Evolutionary conservation across 2,888 invertebrate species (phyloP).

Genomic region (Leucophora obtusa): DNA sequence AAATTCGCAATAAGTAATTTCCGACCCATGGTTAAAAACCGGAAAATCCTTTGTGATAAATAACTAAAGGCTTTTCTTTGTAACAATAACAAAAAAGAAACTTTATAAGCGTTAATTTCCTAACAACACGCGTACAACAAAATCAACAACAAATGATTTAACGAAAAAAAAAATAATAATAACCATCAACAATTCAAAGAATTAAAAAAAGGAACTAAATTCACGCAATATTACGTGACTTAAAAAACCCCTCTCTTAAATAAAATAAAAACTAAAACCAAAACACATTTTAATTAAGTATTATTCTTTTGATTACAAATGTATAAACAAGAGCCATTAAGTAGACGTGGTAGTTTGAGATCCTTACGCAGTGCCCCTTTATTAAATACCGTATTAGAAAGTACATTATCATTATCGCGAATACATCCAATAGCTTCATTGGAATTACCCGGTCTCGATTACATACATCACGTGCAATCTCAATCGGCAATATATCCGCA

Average conservation of each 20-base stretch:
- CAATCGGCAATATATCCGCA: slow-evolving; percentile 69
- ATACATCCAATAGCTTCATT: slow-evolving; percentile 78
- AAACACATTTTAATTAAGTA: slow-evolving; percentile 13
- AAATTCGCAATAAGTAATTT: too few species aligned
- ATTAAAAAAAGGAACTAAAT: slow-evolving; percentile 22
- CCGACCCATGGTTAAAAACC: background rate
- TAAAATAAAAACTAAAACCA: slow-evolving; percentile 11
- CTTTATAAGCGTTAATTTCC: slow-evolving; percentile 64
- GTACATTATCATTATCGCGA: slow-evolving; percentile 78
- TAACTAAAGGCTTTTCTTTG: background rate
- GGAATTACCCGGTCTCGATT: slow-evolving; percentile 78
- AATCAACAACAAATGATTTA: slow-evolving; percentile 33
- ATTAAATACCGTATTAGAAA: slow-evolving; percentile 78
- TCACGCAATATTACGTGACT: slow-evolving; percentile 66
- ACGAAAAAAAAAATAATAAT: slow-evolving; percentile 21
- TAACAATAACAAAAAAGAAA: slow-evolving; percentile 26
- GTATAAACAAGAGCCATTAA: slow-evolving; percentile 78
- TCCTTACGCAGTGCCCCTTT: slow-evolving; percentile 79
- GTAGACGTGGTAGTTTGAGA: slow-evolving; percentile 79
- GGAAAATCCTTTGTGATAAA: slow-evolving; percentile 36
- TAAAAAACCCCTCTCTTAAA: too few species aligned
- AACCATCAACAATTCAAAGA: slow-evolving; percentile 13
- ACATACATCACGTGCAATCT: slow-evolving; percentile 73
- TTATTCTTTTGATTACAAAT: slow-evolving; percentile 71
- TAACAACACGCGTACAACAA: slow-evolving; percentile 50